A percentile compares a stretch with the other conserved stretches of the same genome.
Evolutionary conservation across 2,888 invertebrate genomes (phyloP).

Genomic region (Synanthedon myopaeformis): DNA sequence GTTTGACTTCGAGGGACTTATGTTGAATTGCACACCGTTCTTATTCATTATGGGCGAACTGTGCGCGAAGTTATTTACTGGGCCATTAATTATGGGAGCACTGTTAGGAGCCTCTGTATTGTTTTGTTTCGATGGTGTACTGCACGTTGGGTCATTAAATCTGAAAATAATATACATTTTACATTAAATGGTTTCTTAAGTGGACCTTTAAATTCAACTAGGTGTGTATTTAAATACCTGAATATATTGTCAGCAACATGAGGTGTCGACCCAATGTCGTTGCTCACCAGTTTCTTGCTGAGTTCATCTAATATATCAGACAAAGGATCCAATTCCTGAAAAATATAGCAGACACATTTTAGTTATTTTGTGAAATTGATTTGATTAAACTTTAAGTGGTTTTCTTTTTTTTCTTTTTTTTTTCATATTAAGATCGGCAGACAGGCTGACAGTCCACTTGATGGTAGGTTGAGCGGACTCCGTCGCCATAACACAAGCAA

Average conservation of each 20-base stretch:
- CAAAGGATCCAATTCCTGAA: slow-evolving; percentile 73
- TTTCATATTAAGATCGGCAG: no score
- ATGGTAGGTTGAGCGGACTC: no score
- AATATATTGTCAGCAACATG: slow-evolving; percentile 73
- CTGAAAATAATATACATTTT: slow-evolving; percentile 29
- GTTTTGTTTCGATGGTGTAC: slow-evolving; percentile 39
- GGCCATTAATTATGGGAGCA: slow-evolving; percentile 10
- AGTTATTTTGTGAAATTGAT: no score
- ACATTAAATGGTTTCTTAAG: not conserved
- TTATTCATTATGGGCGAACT: slow-evolving; percentile 69
- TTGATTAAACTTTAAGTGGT: no score
- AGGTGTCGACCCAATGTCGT: slow-evolving; percentile 42
- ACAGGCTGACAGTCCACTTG: no score
- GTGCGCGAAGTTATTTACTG: slow-evolving; percentile 54
- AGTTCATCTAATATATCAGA: slow-evolving; percentile 78
- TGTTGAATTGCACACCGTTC: slow-evolving; percentile 67
- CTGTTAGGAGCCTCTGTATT: slow-evolving; percentile 32
- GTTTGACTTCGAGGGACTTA: slow-evolving; percentile 55
- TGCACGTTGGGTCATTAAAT: slow-evolving; percentile 75
- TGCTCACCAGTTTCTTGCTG: slow-evolving; percentile 71
- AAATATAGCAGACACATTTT: not conserved
- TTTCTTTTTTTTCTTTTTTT: no score
- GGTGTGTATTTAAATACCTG: slow-evolving; percentile 34
- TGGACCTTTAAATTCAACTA: not conserved
- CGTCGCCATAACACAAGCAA: not conserved